Conservation (phyloP, 2,888 invertebrate species). For the Ochlodes sylvanus region DNA sequence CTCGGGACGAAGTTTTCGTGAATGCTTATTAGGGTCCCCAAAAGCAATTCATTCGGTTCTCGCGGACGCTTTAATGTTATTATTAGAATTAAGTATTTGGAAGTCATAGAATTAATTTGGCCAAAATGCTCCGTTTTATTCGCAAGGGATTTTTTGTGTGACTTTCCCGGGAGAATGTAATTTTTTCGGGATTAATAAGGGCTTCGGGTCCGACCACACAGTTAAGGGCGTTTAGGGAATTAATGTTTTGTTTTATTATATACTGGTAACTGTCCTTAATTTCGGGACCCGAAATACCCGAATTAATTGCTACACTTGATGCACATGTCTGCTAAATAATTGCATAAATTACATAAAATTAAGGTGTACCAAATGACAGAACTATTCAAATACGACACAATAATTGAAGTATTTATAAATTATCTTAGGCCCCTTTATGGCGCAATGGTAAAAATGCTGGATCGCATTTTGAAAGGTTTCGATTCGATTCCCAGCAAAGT, state of each 20-base stretch:
- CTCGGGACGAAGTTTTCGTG: constrained; percentile 61
- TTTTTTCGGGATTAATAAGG: constrained; percentile 27
- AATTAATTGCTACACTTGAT: too few species aligned
- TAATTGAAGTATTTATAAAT: too few species aligned
- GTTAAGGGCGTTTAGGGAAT: constrained; percentile 12
- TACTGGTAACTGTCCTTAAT: too few species aligned
- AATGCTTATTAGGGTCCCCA: constrained; percentile 55
- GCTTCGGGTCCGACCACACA: constrained; percentile 4
- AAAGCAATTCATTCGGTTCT: constrained; percentile 65
- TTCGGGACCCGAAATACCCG: too few species aligned
- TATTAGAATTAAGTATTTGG: constrained; percentile 75
- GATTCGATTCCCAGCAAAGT: too few species aligned
- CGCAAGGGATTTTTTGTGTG: constrained; percentile 24
- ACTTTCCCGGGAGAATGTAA: constrained; percentile 6
- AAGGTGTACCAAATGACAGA: too few species aligned
- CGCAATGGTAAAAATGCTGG: too few species aligned
- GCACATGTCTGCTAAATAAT: too few species aligned
- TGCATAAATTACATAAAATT: too few species aligned
- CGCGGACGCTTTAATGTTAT: constrained; percentile 65
- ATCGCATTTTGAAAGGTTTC: too few species aligned
- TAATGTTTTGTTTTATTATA: neutral
- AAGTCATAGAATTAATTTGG: constrained; percentile 67
- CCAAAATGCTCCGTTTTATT: constrained; percentile 50
- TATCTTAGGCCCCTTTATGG: too few species aligned
- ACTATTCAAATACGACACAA: too few species aligned